phyloP scores from a whole-genome alignment of 2,888 invertebrate genomes.

The Cephus pygmeus region DNA sequence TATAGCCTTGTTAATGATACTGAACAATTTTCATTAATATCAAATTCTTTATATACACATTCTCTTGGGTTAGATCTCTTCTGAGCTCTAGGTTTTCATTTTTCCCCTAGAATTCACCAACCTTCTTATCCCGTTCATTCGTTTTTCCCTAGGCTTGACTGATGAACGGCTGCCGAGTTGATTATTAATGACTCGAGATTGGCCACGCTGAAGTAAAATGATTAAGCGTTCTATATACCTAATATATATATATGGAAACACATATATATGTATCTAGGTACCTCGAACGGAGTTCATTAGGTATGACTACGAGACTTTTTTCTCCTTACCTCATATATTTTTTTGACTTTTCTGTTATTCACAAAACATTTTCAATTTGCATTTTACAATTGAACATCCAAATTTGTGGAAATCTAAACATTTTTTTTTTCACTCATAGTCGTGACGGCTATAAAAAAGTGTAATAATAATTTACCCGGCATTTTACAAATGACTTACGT shows the following conservation, averaged over 20 bases:
- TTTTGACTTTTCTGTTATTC: not conserved
- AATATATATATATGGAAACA: not conserved
- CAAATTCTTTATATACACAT: not conserved
- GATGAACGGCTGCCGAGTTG: not conserved
- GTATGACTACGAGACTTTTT: not conserved
- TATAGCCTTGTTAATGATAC: not conserved
- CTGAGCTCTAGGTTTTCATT: not conserved
- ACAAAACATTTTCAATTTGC: not conserved
- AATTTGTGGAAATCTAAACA: not conserved
- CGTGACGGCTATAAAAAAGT: not conserved
- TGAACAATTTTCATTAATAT: not conserved
- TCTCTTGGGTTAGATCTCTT: not conserved
- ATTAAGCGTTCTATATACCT: not conserved
- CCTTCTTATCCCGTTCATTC: too few species aligned
- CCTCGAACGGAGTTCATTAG: not conserved
- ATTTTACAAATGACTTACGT: not conserved
- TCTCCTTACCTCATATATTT: not conserved
- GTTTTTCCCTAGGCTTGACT: too few species aligned
- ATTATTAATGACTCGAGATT: not conserved
- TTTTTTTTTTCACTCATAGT: not conserved
- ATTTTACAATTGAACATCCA: not conserved
- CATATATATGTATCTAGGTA: not conserved
- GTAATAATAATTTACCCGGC: not conserved
- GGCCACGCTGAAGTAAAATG: not conserved
- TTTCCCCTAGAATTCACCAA: not conserved